Evolutionary conservation across 2,888 invertebrate genomes (phyloP).

Genomic region (Dasypolia templi): DNA sequence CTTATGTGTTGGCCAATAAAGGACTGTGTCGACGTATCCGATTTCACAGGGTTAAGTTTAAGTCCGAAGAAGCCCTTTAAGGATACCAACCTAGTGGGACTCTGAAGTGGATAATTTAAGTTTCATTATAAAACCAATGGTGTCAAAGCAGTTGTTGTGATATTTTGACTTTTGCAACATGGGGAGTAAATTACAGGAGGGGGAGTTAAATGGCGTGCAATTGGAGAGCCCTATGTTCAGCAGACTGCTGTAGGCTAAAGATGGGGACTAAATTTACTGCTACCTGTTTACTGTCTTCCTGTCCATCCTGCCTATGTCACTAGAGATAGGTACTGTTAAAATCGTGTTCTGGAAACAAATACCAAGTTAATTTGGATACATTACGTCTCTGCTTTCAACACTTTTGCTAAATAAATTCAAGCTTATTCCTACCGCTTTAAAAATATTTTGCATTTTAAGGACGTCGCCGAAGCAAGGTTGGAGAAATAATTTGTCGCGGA

Average conservation of each 20-base stretch:
- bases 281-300: background rate
- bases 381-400: background rate
- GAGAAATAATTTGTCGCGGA: background rate
- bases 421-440: background rate
- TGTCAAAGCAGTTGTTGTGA: background rate
- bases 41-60: slow-evolving; percentile 1
- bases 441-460: background rate
- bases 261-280: too few species aligned
- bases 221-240: too few species aligned
- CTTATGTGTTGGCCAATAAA: slow-evolving; percentile 39
- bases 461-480: slow-evolving; percentile 1
- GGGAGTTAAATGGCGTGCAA: too few species aligned
- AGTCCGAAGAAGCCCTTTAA: background rate
- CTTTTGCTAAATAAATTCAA: background rate
- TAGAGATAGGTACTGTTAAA: background rate
- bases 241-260: too few species aligned
- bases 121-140: background rate
- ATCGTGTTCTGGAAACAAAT: background rate
- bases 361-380: background rate
- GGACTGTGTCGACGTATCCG: slow-evolving; percentile 1
- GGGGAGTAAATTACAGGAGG: too few species aligned
- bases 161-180: background rate
- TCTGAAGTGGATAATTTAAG: background rate
- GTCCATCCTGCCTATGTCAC: background rate
- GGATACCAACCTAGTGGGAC: background rate